A percentile compares a stretch with the other conserved stretches of the same genome.
These are phyloP conservation scores for Hemichromis elongatus DNA, from an alignment of 2,113 vertebrate species.

Conservation along the genomic window DNA sequence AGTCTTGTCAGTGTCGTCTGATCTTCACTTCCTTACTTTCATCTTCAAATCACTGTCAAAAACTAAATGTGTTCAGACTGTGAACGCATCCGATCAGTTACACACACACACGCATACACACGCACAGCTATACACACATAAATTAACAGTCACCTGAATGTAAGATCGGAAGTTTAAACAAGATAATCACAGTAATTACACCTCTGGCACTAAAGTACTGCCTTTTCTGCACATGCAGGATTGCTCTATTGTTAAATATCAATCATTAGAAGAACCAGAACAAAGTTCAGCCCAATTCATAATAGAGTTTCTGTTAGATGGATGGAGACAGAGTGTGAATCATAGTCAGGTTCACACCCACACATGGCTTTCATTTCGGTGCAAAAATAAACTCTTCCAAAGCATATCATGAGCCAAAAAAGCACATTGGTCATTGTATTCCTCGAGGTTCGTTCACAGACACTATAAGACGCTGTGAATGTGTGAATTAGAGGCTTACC, in stretches of 20 bases:
- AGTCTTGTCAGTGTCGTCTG: background rate
- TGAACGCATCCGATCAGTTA: background rate
- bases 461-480: background rate
- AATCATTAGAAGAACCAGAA: slow-evolving; percentile 1
- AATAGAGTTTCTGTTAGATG: background rate
- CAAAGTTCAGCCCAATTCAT: background rate
- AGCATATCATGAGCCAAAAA: background rate
- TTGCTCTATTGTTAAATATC: background rate
- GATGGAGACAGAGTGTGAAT: slow-evolving; percentile 15
- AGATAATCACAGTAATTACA: background rate
- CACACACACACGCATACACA: background rate
- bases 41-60: background rate
- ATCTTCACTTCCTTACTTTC: background rate
- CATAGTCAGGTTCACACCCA: slow-evolving; percentile 9
- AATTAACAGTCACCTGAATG: background rate
- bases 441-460: background rate
- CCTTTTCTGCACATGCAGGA: background rate
- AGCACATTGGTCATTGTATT: background rate
- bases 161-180: background rate
- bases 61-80: background rate
- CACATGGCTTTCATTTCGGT: slow-evolving; percentile 14
- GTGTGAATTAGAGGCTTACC: slow-evolving; percentile 42
- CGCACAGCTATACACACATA: background rate
- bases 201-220: background rate
- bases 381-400: background rate